Conservation (phyloP, 37 sponge, comb jelly and placozoan genomes). For the Ianthella basta region DNA sequence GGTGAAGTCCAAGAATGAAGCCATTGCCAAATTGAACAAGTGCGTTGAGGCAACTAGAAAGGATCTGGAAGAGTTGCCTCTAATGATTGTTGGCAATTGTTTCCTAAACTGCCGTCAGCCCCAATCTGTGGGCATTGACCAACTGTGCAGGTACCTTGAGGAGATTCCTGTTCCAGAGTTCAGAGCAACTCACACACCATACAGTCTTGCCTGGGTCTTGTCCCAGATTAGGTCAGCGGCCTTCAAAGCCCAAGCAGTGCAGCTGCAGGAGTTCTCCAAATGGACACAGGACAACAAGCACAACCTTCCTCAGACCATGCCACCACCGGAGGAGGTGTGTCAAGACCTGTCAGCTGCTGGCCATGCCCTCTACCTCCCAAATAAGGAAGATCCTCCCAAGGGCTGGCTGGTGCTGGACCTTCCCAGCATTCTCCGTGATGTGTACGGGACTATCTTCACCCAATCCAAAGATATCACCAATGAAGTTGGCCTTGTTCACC, state of each 20-base stretch:
- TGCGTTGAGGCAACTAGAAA: background rate
- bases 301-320: too few relatives aligned
- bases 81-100: background rate
- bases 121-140: background rate
- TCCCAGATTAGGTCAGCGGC: background rate
- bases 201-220: constrained; percentile 5
- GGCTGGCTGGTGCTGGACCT: too few relatives aligned
- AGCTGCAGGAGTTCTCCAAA: too few relatives aligned
- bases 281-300: too few relatives aligned
- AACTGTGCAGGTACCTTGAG: background rate
- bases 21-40: background rate
- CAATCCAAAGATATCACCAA: background rate
- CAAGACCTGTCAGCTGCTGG: too few relatives aligned
- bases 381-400: too few relatives aligned
- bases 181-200: background rate
- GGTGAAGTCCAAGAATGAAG: background rate
- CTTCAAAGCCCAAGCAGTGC: background rate
- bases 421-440: too few relatives aligned
- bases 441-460: too few relatives aligned
- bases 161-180: background rate
- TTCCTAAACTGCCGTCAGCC: constrained; percentile 8
- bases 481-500: background rate
- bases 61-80: background rate
- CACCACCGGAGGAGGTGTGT: too few relatives aligned
- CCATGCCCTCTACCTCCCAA: too few relatives aligned